phyloP scores from a whole-genome alignment of 1,140 invertebrate species.

The Mactra quadrangularis region DNA sequence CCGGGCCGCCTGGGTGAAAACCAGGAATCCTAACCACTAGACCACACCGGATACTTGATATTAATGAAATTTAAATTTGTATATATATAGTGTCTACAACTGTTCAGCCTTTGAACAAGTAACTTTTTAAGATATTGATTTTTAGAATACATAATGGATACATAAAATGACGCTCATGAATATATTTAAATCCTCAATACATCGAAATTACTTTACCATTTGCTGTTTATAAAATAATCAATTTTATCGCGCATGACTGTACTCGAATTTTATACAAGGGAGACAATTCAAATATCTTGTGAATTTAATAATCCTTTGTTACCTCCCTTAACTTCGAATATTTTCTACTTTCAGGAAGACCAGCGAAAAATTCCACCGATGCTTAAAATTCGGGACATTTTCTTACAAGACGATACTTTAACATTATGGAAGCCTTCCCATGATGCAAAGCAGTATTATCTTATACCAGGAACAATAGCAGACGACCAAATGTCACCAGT shows the following conservation, averaged over 20 bases:
- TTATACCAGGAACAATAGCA: conserved; percentile 63
- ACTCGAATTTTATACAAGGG: too few species aligned
- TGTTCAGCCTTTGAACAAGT: too few species aligned
- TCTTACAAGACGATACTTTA: conserved; percentile 66
- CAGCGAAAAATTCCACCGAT: not conserved
- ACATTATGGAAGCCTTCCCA: conserved; percentile 66
- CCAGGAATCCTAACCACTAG: conserved; percentile 81
- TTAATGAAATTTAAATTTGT: not conserved
- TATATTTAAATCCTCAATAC: too few species aligned
- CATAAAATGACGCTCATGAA: too few species aligned
- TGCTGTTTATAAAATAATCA: too few species aligned
- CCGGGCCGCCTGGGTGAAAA: conserved; percentile 81
- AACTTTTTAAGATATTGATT: too few species aligned
- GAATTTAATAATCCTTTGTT: too few species aligned
- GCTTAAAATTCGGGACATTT: conserved; percentile 65
- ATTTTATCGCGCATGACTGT: too few species aligned
- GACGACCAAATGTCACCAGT: conserved; percentile 55
- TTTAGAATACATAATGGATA: too few species aligned
- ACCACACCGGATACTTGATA: conserved; percentile 64
- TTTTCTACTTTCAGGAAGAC: conserved; percentile 1
- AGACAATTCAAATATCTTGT: not conserved
- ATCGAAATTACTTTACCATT: too few species aligned
- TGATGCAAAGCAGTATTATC: conserved; percentile 63
- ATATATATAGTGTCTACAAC: not conserved
- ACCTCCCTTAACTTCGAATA: too few species aligned